Base-by-base conservation (phyloP, 35 echinoderm and acorn worm species). In the Nesometra sesokonis region DNA sequence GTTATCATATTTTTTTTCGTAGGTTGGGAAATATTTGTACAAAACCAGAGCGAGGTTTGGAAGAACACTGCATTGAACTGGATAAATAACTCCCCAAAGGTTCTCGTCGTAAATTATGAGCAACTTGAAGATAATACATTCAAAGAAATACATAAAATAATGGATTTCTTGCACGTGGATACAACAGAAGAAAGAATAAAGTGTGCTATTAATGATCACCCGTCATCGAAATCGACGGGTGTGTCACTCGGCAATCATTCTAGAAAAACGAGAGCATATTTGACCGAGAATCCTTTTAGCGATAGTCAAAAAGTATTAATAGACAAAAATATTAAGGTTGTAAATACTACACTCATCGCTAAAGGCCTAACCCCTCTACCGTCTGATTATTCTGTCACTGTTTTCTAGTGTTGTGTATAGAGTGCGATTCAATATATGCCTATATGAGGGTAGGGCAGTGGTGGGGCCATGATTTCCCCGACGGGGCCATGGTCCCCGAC, bases 191-290 rank as follows among this genome's bases (percentile, higher is more conserved):
- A 90, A 30, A 84, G 92, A 13, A 79, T 93, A 37, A 33, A 84
- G 13, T 93, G 91, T 78, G 92, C 91, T 27, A 88, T 84, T 32
- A 80, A 93, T 11, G 91, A 93, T 34, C 82, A 89, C 35, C 91
- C 91, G 46, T 93, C 91, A 3, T 93, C 91, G n/a, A 39, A 85
- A 76, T 76, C 86, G 21, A 93, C 91, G 15, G 87, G 91, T 30
- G 32, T 85, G 19, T 78, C 83, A 21, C 91, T 93, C 13, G 91
- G 91, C 0, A 88, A 93, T 77, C 91, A 88, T 29, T 82, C 82
- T n/a, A 34, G 82, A 1, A 85, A 88, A 35, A 89, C 86, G 2
- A 78, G 91, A 21, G 91, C 86, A 13, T 93, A 93, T 77, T 84
- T 93, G 0, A 93, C 91, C 0, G 34, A 85, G 23, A 83, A 93